Evolutionary conservation across 2,113 vertebrate genomes (phyloP), one percentile per base, ranked within the genome.

Genomic region (Chloroceryle aenea): DNA sequence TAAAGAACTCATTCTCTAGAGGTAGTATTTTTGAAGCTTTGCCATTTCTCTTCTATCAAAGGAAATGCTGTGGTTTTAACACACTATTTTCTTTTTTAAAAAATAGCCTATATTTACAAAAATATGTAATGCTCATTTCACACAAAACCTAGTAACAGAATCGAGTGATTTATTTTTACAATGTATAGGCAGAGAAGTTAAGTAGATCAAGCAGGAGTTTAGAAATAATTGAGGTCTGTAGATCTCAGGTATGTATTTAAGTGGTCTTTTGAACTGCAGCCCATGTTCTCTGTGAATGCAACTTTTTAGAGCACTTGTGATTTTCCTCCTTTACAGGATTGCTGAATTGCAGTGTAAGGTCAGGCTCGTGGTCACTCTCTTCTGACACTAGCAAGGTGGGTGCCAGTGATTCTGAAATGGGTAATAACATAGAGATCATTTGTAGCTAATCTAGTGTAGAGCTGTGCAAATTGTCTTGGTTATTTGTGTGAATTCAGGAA

Each of bases 261-360:
- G 85, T 64, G 56, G 75, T 93, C 79, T 88, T 93, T 95, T 94
- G 92, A 96, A 96, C 92, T 74, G 76, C 64, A 63, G 73, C 69
- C 92, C 45, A 9, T 92, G 48, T 86, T 88, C 79, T 78, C 32
- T 61, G 69, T 30, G 64, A 92, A 85, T 34, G 10, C 72, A 93
- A 94, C 69, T 95, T 96, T 94, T 81, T 58, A 89, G 48, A 95
- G 80, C 48, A 63, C 76, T 93, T 96, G 92, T 84, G 88, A 92
- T 91, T 95, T 95, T 95, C 68, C 45, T 87, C 26, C 73, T 93
- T 88, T 80, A 29, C 66, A 53, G 61, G 86, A 93, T 20, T 81
- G 76, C 42, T 90, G 88, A 92, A 86, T 9, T 90, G 90, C 25
- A 3, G 80, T 61, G 10, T 26, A 61, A 95, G 88, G 86, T 96